Evolutionary conservation across 2,888 invertebrate species (phyloP).

Genomic region (Taphrorychus bicolor): DNA sequence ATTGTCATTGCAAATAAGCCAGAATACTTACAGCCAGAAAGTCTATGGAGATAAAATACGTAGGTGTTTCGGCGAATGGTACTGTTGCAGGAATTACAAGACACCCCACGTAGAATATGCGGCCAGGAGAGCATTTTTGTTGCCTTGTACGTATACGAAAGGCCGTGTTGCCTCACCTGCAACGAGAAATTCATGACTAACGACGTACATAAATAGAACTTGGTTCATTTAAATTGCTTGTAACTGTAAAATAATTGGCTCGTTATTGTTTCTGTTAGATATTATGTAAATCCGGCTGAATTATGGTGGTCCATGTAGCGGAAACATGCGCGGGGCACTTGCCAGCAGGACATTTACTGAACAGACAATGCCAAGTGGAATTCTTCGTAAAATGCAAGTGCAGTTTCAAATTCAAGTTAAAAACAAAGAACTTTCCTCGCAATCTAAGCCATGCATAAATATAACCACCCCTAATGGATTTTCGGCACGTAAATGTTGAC

Average conservation of each 20-base stretch:
- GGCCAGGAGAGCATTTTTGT: neutral
- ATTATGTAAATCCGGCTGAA: too few relatives aligned
- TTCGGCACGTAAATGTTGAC: slow-evolving; percentile 3
- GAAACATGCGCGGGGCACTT: too few relatives aligned
- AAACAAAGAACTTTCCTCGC: too few relatives aligned
- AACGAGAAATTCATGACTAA: slow-evolving; percentile 20
- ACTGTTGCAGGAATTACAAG: slow-evolving; percentile 16
- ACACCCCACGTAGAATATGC: slow-evolving; percentile 11
- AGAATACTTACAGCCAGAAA: slow-evolving; percentile 17
- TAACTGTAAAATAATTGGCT: slow-evolving; percentile 1
- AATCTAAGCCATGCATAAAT: neutral
- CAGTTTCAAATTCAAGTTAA: neutral
- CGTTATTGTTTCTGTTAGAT: neutral
- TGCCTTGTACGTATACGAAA: slow-evolving; percentile 6
- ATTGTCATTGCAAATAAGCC: neutral
- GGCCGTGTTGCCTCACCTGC: slow-evolving; percentile 28
- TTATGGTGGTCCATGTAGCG: too few relatives aligned
- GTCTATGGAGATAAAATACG: slow-evolving; percentile 26
- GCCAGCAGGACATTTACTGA: too few relatives aligned
- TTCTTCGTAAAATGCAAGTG: too few relatives aligned
- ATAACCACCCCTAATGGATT: neutral
- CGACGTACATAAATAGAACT: slow-evolving; percentile 4
- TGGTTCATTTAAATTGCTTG: slow-evolving; percentile 6
- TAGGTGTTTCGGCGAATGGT: slow-evolving; percentile 13
- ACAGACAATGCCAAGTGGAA: too few relatives aligned